Evolutionary conservation across 2,888 invertebrate species (phyloP).

Genomic region (Empis stercorea): DNA sequence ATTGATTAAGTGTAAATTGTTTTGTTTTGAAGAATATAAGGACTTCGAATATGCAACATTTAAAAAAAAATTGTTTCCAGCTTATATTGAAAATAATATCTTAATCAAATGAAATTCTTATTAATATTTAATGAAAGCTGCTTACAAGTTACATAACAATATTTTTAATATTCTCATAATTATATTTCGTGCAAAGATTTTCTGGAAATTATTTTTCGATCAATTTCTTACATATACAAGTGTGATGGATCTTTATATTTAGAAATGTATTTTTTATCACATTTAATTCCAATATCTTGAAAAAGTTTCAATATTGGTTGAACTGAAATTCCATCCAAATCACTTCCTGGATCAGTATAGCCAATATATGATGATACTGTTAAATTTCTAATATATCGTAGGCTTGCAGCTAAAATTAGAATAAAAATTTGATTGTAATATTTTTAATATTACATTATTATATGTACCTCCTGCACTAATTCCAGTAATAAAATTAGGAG

Average conservation of each 20-base stretch:
- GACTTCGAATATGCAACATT: too few relatives aligned
- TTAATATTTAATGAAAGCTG: too few relatives aligned
- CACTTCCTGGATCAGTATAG: conserved; percentile 25
- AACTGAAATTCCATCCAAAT: conserved; percentile 25
- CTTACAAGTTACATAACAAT: too few relatives aligned
- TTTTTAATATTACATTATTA: neutral
- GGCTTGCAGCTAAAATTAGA: conserved; percentile 23
- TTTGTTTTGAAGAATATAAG: too few relatives aligned
- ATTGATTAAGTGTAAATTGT: too few relatives aligned
- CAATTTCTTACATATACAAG: conserved; percentile 24
- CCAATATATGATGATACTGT: conserved; percentile 24
- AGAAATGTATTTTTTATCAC: conserved; percentile 22
- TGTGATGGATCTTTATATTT: conserved; percentile 24
- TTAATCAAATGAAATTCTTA: too few relatives aligned
- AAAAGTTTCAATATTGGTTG: conserved; percentile 27
- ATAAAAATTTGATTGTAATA: conserved; percentile 4
- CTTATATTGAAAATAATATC: too few relatives aligned
- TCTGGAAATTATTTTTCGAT: neutral
- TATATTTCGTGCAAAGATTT: too few relatives aligned
- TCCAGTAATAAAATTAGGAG: conserved; percentile 33
- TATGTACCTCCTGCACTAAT: conserved; percentile 29
- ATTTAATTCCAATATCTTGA: conserved; percentile 19
- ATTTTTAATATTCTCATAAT: too few relatives aligned
- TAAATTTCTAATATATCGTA: conserved; percentile 23
- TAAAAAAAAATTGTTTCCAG: too few relatives aligned